phyloP scores from a whole-genome alignment of 2,888 invertebrate genomes.

The Thereva nobilitata region DNA sequence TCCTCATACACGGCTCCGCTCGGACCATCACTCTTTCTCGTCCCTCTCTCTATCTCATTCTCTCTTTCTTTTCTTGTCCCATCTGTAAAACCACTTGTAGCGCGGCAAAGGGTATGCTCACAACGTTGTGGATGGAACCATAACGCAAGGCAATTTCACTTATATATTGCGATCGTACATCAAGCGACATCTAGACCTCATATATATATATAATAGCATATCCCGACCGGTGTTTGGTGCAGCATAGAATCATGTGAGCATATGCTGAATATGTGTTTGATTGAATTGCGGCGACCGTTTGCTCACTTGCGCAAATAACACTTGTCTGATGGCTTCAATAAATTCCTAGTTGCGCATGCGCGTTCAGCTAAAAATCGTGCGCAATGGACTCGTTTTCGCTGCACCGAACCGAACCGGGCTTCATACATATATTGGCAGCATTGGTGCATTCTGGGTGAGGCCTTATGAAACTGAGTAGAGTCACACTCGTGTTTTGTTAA shows the following conservation, averaged over 20 bases:
- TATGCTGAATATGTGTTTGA: constrained; percentile 21
- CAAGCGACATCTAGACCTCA: constrained; percentile 16
- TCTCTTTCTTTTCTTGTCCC: neutral
- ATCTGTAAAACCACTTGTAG: neutral
- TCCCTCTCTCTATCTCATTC: neutral
- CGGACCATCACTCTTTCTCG: neutral
- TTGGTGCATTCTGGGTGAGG: neutral
- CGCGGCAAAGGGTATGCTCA: neutral
- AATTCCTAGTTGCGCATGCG: constrained; percentile 27
- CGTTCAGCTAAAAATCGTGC: constrained; percentile 9
- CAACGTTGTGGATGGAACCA: neutral
- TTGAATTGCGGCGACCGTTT: constrained; percentile 27
- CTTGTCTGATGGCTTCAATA: constrained; percentile 30
- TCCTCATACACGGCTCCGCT: neutral
- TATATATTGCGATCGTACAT: constrained; percentile 17
- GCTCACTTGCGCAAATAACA: constrained; percentile 34
- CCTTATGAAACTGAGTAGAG: neutral
- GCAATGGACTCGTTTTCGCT: neutral
- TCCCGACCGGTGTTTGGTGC: neutral
- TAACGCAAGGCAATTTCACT: no score
- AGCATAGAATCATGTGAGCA: constrained; percentile 24
- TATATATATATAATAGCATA: no score
- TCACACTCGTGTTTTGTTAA: constrained; percentile 5
- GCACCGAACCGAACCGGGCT: neutral
- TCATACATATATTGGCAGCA: neutral